Evolutionary conservation across 2,797 vertebrate species (phyloP).

Genomic region (Kryptolebias ocellatus): DNA sequence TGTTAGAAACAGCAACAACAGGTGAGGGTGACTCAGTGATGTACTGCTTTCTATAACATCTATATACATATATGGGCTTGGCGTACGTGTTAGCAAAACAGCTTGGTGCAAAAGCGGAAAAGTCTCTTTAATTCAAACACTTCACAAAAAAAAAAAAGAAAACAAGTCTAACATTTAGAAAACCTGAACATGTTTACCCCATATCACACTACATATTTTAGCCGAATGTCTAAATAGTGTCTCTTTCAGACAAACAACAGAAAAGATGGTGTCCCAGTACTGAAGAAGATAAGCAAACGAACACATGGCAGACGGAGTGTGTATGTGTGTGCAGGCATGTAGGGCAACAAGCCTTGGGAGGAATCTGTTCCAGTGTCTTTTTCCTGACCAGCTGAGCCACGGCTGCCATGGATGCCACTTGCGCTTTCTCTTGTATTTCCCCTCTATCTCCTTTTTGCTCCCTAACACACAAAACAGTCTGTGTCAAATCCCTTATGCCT

Average conservation of each 20-base stretch:
- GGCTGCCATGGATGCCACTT: conserved; percentile 68
- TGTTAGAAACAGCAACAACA: conserved; percentile 3
- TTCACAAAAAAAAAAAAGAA: conserved; percentile 6
- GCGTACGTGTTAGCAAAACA: neutral
- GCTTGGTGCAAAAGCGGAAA: neutral
- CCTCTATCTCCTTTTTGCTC: conserved; percentile 13
- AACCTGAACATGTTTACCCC: neutral
- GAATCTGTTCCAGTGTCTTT: conserved; percentile 74
- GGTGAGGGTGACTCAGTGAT: conserved; percentile 10
- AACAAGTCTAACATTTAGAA: conserved; percentile 10
- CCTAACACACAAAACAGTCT: conserved; percentile 46
- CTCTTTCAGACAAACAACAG: conserved; percentile 30
- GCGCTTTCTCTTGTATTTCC: conserved; percentile 45
- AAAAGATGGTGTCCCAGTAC: conserved; percentile 33
- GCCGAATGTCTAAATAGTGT: conserved; percentile 19
- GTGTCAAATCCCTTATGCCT: conserved; percentile 69
- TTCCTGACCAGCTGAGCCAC: conserved; percentile 73
- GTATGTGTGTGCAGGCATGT: conserved; percentile 55
- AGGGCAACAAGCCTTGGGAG: conserved; percentile 76
- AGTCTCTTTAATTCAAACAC: neutral
- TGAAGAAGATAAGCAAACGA: conserved; percentile 58
- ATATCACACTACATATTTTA: conserved; percentile 19
- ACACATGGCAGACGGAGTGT: conserved; percentile 39
- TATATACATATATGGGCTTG: neutral
- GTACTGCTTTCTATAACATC: neutral